Evolutionary conservation across 2,113 vertebrate genomes (phyloP).

Genomic region (Jacana jacana): DNA sequence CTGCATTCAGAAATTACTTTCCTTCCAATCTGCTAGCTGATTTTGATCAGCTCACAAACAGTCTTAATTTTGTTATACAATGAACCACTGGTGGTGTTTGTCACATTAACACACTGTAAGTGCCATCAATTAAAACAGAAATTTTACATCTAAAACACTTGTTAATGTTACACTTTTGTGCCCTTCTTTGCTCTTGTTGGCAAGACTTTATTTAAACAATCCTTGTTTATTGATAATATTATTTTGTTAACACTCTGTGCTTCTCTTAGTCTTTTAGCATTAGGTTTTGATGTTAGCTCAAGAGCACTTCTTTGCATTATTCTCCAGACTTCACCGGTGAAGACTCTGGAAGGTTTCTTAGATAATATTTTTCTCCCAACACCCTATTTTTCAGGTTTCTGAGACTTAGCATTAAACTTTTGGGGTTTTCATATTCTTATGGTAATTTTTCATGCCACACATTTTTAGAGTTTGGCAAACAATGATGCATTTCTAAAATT

Average conservation of each 20-base stretch:
- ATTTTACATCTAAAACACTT: neutral
- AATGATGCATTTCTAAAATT: neutral
- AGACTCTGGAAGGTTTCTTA: neutral
- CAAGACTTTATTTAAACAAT: neutral
- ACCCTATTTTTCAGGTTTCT: neutral
- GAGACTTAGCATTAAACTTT: neutral
- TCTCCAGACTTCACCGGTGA: neutral
- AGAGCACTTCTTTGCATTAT: neutral
- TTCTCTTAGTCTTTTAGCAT: neutral
- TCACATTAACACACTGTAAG: neutral
- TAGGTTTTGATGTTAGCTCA: neutral
- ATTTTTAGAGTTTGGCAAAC: neutral
- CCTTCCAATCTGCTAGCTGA: neutral
- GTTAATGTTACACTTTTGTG: rapidly evolving
- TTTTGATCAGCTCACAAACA: neutral
- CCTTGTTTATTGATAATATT: neutral
- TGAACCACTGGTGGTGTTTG: neutral
- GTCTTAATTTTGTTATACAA: neutral
- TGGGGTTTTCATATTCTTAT: neutral
- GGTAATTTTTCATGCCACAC: neutral
- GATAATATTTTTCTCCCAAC: neutral
- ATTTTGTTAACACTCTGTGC: neutral
- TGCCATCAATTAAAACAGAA: neutral
- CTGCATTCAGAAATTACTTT: neutral
- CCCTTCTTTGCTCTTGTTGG: neutral